Percentiles rank a stretch among this genome's conserved stretches.
Evolutionary conservation across 2,888 invertebrate species (phyloP).

Genomic region (Uloborus plumipes): DNA sequence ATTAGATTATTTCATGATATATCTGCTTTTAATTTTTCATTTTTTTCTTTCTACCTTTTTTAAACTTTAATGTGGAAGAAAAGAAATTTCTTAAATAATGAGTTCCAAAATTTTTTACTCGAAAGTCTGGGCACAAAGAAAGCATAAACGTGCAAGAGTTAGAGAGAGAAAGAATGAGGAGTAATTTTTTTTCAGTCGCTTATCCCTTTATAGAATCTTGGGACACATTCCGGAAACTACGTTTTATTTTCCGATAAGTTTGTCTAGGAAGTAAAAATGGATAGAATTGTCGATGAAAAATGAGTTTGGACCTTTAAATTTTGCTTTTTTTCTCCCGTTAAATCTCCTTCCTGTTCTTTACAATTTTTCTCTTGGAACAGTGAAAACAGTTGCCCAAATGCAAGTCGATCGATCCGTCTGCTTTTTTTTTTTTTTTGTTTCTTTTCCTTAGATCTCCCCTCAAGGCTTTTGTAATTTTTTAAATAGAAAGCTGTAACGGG

Average conservation of each 20-base stretch:
- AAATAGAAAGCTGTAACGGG: too few species aligned
- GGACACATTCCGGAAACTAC: conserved; percentile 19
- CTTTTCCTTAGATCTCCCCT: too few species aligned
- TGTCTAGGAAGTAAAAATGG: conserved; percentile 29
- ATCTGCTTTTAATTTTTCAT: too few species aligned
- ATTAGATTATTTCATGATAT: too few species aligned
- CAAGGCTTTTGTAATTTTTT: too few species aligned
- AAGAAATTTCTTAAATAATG: too few species aligned
- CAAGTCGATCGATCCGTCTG: too few species aligned
- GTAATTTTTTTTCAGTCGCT: conserved; percentile 1
- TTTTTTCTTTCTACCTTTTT: too few species aligned
- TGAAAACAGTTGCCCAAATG: too few species aligned
- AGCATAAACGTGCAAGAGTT: not conserved
- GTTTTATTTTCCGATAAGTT: conserved; percentile 34
- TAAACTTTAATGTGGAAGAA: too few species aligned
- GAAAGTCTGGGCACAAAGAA: conserved; percentile 3
- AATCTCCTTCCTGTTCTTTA: not conserved
- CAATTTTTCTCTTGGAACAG: not conserved
- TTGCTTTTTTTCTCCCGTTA: not conserved
- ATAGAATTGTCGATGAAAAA: conserved; percentile 49
- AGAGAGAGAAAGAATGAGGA: conserved; percentile 3
- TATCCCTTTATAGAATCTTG: conserved; percentile 20
- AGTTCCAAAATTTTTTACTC: too few species aligned
- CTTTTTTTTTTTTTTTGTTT: too few species aligned
- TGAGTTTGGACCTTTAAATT: conserved; percentile 36